phyloP scores from a whole-genome alignment of 2,113 vertebrate genomes.

The Ardeotis arabs region DNA sequence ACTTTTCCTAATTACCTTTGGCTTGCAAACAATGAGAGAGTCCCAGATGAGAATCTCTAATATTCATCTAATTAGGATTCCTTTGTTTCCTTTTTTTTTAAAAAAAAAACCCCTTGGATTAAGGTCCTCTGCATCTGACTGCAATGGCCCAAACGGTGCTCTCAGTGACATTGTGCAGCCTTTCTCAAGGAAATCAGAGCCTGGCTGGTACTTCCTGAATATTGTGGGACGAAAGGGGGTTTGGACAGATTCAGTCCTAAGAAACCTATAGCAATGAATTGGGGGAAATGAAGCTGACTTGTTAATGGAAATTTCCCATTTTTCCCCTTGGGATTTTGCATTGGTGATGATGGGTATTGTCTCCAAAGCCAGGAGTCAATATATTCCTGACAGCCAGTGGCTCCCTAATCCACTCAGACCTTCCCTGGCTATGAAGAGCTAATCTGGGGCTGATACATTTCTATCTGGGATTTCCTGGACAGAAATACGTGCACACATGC shows the following conservation, averaged over 20 bases:
- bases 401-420: neutral
- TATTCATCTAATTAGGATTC: neutral
- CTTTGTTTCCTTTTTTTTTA: neutral
- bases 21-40: neutral
- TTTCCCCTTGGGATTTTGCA: neutral
- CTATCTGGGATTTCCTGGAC: neutral
- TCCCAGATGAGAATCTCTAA: neutral
- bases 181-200: neutral
- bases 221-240: neutral
- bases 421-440: neutral
- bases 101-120: neutral
- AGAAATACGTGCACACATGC: neutral
- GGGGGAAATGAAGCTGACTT: neutral
- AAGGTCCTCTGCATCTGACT: neutral
- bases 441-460: neutral
- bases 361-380: neutral
- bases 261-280: neutral
- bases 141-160: neutral
- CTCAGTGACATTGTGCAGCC: neutral
- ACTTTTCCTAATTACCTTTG: neutral
- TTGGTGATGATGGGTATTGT: neutral
- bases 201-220: neutral
- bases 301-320: neutral
- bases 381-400: neutral
- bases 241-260: neutral